Base-by-base conservation (phyloP, 2,797 vertebrate genomes). In the Melanotaenia trifasciata region DNA sequence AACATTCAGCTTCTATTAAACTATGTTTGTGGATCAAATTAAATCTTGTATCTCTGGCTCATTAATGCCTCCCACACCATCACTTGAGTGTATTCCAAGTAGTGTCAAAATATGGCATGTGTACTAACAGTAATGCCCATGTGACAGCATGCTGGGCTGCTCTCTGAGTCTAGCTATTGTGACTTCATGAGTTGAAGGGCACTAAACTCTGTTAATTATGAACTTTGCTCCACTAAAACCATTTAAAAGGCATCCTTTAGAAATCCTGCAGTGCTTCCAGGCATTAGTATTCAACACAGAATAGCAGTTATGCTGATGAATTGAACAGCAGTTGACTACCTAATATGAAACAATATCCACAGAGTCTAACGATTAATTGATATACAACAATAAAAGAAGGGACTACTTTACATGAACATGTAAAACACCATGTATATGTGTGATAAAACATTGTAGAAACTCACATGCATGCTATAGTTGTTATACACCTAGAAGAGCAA, bases 21-120 rank as follows among this genome's bases (percentile, higher is more conserved):
- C 69, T 85, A 78, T 90, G 87, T 87, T 80, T 80, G 54, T 28
- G 63, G 81, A 84, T 85, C 79, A 87, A 88, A 90, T 90, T 76
- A 80, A 88, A 84, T 84, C 72, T 78, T 70, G 67, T 74, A 67
- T 78, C 67, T 80, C 64, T 35, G 66, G 79, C 84, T 90, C 85
- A 90, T 93, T 91, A 90, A 89, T 86, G 82, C 89, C 89, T 81
- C 92, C 91, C 84, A 91, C 90, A 84, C 83, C 58, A 58, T 72
- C 86, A 88, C 89, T 92, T 65, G 79, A 74, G 72, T 64, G 72
- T 87, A 81, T 90, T 91, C 77, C 28, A 79, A 71, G 72, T 87
- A 58, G 69, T 87, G 87, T 93, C 90, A 92, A 89, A 90, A 87
- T 79, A 87, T 73, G 86, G 65, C 75, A 64, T 81, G 64, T 71